Base-by-base conservation (phyloP, 2,888 invertebrate species). In the Oegoconia quadripuncta region DNA sequence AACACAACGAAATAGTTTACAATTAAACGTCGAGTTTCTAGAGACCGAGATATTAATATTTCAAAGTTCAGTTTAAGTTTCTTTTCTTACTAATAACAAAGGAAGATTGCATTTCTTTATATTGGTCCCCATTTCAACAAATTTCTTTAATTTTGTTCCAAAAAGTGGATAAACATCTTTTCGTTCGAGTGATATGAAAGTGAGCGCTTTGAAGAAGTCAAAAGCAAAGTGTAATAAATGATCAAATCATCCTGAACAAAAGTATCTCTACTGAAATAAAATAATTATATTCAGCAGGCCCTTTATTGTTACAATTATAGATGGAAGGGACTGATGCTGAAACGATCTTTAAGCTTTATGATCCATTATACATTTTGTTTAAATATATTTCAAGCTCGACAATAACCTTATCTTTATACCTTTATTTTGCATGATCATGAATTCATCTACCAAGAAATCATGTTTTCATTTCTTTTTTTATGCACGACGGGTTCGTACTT, bases 51-150 rank as follows among this genome's bases (percentile, higher is more conserved):
- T 26, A 26, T 34, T 26, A 31, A 31, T 34, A 27, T 23, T 28
- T 16, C 13, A 25, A 9, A 28, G 14, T 5, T n/a, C 5, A 7
- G 7, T 3, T 7, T 29, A 30, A 6, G 17, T 11, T 13, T 17
- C 14, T 37, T 37, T 26, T 11, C 11, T 34, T 26, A 30, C 31
- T 26, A 31, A 41, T 28, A 41, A 47, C 31, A 59, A 58, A 55
- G 41, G 50, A 59, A 57, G 54, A 50, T 50, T 43, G 55, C 64
- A 54, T 60, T 63, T 55, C 40, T 39, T 50, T 53, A 46, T 39
- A 59, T 71, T 74, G 73, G 73, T 72, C 73, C 73, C 73, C 73
- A 70, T 68, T 55, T 59, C 57, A 67, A 60, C 57, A 66, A 60
- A 58, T 50, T 42, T 44, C 41, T 49, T 42, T 22, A 38, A 45